phyloP scores from a whole-genome alignment of 2,888 invertebrate species.

The Diachrysia chrysitis region DNA sequence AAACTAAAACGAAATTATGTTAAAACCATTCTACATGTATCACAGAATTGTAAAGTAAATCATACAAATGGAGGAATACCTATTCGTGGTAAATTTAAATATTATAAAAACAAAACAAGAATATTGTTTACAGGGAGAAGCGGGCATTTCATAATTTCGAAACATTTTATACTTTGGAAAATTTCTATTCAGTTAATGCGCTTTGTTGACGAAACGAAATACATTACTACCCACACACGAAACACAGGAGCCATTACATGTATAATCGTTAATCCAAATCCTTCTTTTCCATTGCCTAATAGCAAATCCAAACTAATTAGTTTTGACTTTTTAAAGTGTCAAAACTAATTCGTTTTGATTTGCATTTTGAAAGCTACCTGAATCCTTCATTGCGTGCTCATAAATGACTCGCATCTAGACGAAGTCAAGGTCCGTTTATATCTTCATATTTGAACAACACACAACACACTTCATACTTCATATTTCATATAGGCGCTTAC shows the following conservation, averaged over 20 bases:
- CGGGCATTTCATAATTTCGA: conserved; percentile 42
- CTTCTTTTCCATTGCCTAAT: too few species aligned
- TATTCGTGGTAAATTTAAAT: conserved; percentile 47
- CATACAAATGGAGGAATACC: conserved; percentile 39
- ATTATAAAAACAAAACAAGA: conserved; percentile 32
- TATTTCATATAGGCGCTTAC: too few species aligned
- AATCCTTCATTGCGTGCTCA: too few species aligned
- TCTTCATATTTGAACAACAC: too few species aligned
- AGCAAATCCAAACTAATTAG: too few species aligned
- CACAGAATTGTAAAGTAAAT: conserved; percentile 59
- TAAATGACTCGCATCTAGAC: too few species aligned
- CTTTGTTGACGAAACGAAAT: conserved; percentile 32
- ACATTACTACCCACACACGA: background rate
- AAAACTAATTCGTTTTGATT: background rate
- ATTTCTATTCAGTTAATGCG: conserved; percentile 21
- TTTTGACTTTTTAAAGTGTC: background rate
- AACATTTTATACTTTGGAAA: conserved; percentile 16
- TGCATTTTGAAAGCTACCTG: too few species aligned
- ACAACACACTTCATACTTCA: too few species aligned
- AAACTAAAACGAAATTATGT: conserved; percentile 42
- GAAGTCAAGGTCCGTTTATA: too few species aligned
- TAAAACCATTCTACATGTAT: conserved; percentile 56
- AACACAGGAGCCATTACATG: background rate
- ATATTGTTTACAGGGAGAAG: conserved; percentile 25
- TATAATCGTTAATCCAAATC: too few species aligned